Conservation (phyloP, 2,888 invertebrate species). For the Gasteruption jaculator region DNA sequence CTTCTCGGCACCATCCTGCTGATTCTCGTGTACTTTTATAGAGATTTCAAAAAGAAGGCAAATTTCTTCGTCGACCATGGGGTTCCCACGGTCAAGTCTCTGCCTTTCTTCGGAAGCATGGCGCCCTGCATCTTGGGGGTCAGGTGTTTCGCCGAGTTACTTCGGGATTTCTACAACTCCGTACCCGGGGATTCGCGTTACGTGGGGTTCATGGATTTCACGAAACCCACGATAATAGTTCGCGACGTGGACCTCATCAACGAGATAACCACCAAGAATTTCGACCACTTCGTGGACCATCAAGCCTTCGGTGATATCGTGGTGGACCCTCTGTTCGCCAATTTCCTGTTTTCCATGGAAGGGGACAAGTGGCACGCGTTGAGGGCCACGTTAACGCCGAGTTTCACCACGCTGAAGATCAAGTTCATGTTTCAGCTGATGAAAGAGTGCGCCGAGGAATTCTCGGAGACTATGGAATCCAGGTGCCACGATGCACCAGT, state of each 20-base stretch:
- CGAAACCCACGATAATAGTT: slow-evolving; percentile 31
- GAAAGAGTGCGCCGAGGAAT: slow-evolving; percentile 36
- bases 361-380: slow-evolving; percentile 55
- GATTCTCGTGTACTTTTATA: too few relatives aligned
- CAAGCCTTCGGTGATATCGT: slow-evolving; percentile 24
- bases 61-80: slow-evolving; percentile 22
- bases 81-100: slow-evolving; percentile 20
- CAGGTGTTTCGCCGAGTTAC: slow-evolving; percentile 13
- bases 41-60: too few relatives aligned
- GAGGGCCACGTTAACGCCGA: slow-evolving; percentile 54
- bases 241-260: slow-evolving; percentile 42
- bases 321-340: slow-evolving; percentile 29
- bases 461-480: slow-evolving; percentile 23
- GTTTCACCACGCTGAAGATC: slow-evolving; percentile 59
- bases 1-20: too few relatives aligned
- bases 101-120: slow-evolving; percentile 28
- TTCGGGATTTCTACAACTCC: slow-evolving; percentile 24
- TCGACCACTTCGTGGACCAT: slow-evolving; percentile 39
- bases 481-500: slow-evolving; percentile 9
- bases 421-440: slow-evolving; percentile 55
- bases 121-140: slow-evolving; percentile 15
- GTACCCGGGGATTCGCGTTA: slow-evolving; percentile 29
- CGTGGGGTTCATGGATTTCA: slow-evolving; percentile 35
- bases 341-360: slow-evolving; percentile 27
- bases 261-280: slow-evolving; percentile 34